Evolutionary conservation across 2,888 invertebrate genomes (phyloP).

Genomic region (Pasiphila rectangulata): DNA sequence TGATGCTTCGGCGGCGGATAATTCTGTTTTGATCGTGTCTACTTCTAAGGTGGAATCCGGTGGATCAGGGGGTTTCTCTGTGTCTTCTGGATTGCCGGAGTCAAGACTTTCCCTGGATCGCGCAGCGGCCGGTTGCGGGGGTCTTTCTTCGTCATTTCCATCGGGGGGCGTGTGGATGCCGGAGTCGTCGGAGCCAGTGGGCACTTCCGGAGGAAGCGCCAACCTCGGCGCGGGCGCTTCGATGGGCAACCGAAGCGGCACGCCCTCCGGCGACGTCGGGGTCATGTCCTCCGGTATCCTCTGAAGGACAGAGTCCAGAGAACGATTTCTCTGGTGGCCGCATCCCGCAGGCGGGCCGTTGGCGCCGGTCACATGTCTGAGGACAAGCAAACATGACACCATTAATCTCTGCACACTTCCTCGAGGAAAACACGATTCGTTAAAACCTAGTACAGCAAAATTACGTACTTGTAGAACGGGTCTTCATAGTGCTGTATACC

Average conservation of each 20-base stretch:
- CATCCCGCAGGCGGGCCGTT: conserved; percentile 77
- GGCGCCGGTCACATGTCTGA: conserved; percentile 73
- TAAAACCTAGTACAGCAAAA: conserved; percentile 27
- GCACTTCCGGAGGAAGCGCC: conserved; percentile 71
- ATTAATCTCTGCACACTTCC: conserved; percentile 26
- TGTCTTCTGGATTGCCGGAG: conserved; percentile 84
- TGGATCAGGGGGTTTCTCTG: conserved; percentile 74
- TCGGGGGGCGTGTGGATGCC: conserved; percentile 82
- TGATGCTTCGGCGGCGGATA: conserved; percentile 61
- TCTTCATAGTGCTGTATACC: conserved; percentile 74
- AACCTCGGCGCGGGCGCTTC: conserved; percentile 81
- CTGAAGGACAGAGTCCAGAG: conserved; percentile 93
- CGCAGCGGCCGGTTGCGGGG: conserved; percentile 69
- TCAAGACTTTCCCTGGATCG: conserved; percentile 88
- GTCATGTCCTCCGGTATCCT: conserved; percentile 92
- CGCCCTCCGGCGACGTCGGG: conserved; percentile 74
- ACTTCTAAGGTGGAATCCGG: conserved; percentile 53
- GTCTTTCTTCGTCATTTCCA: conserved; percentile 76
- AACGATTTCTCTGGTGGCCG: conserved; percentile 92
- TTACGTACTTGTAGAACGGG: conserved; percentile 72
- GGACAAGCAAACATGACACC: conserved; percentile 53
- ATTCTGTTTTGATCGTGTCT: conserved; percentile 49
- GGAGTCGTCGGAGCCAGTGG: conserved; percentile 88
- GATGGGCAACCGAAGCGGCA: conserved; percentile 61
- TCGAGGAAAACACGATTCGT: conserved; percentile 26